These are phyloP conservation scores for Dryadula phaetusa DNA, from an alignment of 2,888 invertebrate species.

Conservation along the genomic window DNA sequence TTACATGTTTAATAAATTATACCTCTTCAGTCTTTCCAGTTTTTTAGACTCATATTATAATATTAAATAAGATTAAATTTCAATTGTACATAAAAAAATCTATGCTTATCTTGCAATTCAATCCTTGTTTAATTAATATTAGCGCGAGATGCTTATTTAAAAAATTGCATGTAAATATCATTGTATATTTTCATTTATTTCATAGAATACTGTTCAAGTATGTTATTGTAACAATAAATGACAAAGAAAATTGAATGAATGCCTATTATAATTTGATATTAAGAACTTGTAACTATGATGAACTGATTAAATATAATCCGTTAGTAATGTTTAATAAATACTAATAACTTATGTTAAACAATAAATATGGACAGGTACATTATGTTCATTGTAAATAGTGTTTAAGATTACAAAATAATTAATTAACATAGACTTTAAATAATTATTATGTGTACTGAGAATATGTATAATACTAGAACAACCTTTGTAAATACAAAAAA, in stretches of 20 bases:
- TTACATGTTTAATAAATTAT: neutral
- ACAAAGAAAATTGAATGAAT: neutral
- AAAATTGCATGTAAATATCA: neutral
- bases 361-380: neutral
- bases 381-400: slow-evolving; percentile 17
- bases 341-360: neutral
- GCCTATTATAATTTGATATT: neutral
- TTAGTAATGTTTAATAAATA: neutral
- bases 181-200: slow-evolving; percentile 6
- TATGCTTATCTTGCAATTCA: no score
- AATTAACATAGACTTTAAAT: neutral
- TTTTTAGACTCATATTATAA: neutral
- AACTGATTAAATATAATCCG: slow-evolving; percentile 2
- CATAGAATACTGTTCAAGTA: neutral
- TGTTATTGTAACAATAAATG: neutral
- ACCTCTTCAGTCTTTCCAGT: neutral
- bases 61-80: neutral
- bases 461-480: neutral
- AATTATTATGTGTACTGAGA: slow-evolving; percentile 11
- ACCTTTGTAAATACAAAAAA: slow-evolving; percentile 8
- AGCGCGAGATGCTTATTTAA: neutral
- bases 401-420: neutral
- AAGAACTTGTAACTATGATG: neutral
- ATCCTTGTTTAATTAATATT: neutral
- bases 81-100: neutral